Conservation (phyloP, 2,888 invertebrate genomes). For the Himalopsyche japonica region DNA sequence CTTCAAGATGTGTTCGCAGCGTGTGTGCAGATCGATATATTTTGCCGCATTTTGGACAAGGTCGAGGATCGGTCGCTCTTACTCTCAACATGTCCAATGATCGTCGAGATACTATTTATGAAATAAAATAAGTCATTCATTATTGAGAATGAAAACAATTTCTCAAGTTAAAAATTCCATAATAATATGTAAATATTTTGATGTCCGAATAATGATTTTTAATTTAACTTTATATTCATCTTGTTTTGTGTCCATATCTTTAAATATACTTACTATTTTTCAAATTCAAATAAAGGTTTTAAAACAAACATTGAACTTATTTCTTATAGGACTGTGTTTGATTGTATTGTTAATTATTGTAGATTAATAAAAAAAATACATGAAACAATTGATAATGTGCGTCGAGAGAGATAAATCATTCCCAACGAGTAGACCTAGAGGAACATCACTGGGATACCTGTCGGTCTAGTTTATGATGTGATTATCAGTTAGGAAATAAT, state of each 20-base stretch:
- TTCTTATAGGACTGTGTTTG: background rate
- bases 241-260: too few species aligned
- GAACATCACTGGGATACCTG: background rate
- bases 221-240: too few species aligned
- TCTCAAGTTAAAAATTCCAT: background rate
- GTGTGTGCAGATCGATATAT: constrained; percentile 92
- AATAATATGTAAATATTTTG: too few species aligned
- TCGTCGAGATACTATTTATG: constrained; percentile 68
- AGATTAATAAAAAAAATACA: too few species aligned
- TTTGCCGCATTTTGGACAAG: constrained; percentile 91
- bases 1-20: constrained; percentile 86
- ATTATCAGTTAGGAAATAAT: background rate
- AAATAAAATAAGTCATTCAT: background rate
- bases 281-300: too few species aligned
- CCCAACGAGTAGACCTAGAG: background rate
- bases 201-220: too few species aligned
- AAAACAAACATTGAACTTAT: background rate
- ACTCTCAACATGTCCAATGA: constrained; percentile 85
- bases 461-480: background rate
- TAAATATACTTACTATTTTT: background rate
- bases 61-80: constrained; percentile 88
- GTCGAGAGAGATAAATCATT: background rate
- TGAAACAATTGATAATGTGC: too few species aligned
- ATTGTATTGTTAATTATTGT: too few species aligned
- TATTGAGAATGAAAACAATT: background rate